Evolutionary conservation across 2,888 invertebrate genomes (phyloP), one percentile per base, ranked within the genome.

Genomic region (Drosophila leonis): DNA sequence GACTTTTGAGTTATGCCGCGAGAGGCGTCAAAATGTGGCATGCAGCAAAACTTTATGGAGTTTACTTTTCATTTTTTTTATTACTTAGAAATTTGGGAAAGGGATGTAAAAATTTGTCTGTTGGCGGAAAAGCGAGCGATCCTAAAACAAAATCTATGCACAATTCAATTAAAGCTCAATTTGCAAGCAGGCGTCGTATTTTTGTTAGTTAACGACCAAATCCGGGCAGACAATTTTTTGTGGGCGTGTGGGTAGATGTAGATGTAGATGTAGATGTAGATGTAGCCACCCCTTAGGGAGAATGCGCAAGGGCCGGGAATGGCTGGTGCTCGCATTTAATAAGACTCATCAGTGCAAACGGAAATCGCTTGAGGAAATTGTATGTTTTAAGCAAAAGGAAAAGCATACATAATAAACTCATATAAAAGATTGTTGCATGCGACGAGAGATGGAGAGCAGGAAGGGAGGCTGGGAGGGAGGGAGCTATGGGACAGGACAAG

Each of bases 291-390:
- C 24, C 49, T 18, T 24, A 24, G 51, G 61, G 39, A 51, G 64
- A 24, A 20, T n/a, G 13, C 4, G 12, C 33, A 15, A 5, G 59
- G n/a, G 24, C 29, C 5, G 42, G 46, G 37, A 15, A 7, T 27
- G 31, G 49, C 54, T 54, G 56, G 42, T 56, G 27, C 70, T 61
- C 71, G 61, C 80, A 85, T 85, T 89, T 87, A 87, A 87, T 87
- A 87, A 87, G 89, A 85, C 82, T 87, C 87, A 89, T 90, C 86
- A 89, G 82, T 79, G 83, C 80, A 82, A 82, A 88, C 82, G 89
- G 89, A 89, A 90, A 90, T 82, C 83, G 89, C 90, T 88, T 76
- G 84, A 86, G 90, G 88, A 90, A 90, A 89, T 88, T 90, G 89
- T 90, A 82, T 88, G 88, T 88, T 89, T 88, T 79, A 78, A 84